Percentiles rank a stretch among this genome's conserved stretches.
These are phyloP conservation scores for Pelecanus crispus DNA, from an alignment of 2,113 vertebrate genomes.

Conservation along the genomic window DNA sequence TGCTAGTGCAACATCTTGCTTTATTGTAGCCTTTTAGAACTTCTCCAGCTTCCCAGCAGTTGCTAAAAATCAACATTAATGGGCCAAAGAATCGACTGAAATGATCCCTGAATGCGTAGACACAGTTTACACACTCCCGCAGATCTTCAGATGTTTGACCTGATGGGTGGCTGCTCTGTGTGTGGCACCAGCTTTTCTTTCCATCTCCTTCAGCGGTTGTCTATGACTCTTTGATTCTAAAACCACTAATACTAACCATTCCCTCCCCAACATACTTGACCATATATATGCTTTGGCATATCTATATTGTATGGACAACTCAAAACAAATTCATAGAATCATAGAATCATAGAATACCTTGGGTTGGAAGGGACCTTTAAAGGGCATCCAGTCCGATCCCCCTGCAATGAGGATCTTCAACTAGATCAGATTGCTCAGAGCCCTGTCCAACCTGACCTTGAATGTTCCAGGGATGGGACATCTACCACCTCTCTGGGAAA, in stretches of 20 bases:
- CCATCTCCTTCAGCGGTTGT: neutral
- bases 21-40: neutral
- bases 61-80: neutral
- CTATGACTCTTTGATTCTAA: neutral
- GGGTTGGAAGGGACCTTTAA: neutral
- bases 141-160: neutral
- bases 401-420: neutral
- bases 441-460: neutral
- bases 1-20: neutral
- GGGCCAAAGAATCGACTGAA: neutral
- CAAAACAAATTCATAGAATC: neutral
- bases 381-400: neutral
- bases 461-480: fast-evolving
- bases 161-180: neutral
- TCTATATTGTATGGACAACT: neutral
- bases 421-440: neutral
- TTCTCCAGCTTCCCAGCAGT: neutral
- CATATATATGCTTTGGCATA: neutral
- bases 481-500: neutral
- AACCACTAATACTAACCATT: neutral
- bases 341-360: neutral
- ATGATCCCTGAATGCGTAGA: neutral
- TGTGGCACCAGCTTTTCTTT: neutral
- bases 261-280: neutral
- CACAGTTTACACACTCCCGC: neutral